A percentile compares a stretch with the other conserved stretches of the same genome.
These are phyloP conservation scores for Drosophila littoralis DNA, from an alignment of 1,140 invertebrate species.

Conservation along the genomic window DNA sequence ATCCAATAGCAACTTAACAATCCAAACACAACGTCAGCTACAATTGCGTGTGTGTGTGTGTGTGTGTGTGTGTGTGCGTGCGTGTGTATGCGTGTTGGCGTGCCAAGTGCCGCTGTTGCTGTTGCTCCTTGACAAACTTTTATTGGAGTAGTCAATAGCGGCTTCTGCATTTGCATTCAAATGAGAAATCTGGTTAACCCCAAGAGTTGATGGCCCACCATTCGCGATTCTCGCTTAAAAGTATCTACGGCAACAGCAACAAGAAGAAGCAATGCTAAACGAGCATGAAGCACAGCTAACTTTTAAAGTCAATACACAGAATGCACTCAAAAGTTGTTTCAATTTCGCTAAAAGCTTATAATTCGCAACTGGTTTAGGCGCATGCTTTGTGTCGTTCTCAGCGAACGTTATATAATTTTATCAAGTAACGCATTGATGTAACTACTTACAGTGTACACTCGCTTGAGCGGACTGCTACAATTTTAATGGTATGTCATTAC, in stretches of 20 bases:
- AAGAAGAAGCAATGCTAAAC: background rate
- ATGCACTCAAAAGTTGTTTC: background rate
- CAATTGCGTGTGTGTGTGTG: constrained; percentile 1
- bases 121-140: constrained; percentile 45
- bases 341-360: background rate
- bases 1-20: constrained; percentile 29
- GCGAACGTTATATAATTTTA: no score
- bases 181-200: constrained; percentile 65
- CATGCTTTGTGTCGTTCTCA: no score
- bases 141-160: constrained; percentile 46
- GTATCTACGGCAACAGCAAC: background rate
- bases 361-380: background rate
- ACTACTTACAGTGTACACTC: no score
- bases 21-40: constrained; percentile 20
- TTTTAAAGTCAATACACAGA: background rate
- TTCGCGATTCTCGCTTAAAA: background rate
- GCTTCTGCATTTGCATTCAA: constrained; percentile 68
- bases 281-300: background rate
- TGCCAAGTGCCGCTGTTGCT: background rate
- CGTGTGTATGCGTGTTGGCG: constrained; percentile 10
- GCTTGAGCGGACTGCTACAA: no score
- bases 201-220: constrained; percentile 30
- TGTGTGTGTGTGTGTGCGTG: constrained; percentile 3
- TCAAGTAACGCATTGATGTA: no score
- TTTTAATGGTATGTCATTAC: no score